Base-by-base conservation (phyloP, 2,113 vertebrate genomes). In the Xyliphius kryptos region DNA sequence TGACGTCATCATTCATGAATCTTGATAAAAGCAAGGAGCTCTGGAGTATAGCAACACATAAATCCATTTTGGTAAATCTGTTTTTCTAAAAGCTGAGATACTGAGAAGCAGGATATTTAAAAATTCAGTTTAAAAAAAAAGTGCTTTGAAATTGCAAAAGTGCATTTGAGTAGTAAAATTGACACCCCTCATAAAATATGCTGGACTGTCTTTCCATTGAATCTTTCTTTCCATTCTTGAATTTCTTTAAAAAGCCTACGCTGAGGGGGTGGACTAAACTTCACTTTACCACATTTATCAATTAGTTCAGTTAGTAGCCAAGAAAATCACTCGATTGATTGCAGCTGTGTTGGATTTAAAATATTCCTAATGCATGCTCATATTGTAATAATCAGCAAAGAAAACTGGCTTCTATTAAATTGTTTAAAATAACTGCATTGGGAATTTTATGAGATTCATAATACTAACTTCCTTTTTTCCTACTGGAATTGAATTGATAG, bases 201-300 rank as follows among this genome's bases (percentile, higher is more conserved):
- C 38, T 14, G 22, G 14, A 52, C 17, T 48, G 40, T 48, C 56
- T 62, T 43, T 36, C 46, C 55, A 63, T 32, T 59, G 36, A 58
- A 32, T 36, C 20, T 32, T 50, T 44, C n/a, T 65, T 68, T 72
- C 69, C 61, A 21, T 37, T 68, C 38, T 58, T 60, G 43, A 68
- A 22, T 61, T 41, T 63, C 20, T 49, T 32, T 38, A 48, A 50
- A 51, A 58, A 46, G n/a, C 26, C 26, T 32, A 32, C 26, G 26
- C 26, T 32, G n/a, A 46, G 14, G 40, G n/a, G n/a, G 6, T 46
- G 14, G 14, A 46, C 12, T 36, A 19, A 26, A 51, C n/a, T 49
- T 26, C 9, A 9, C 53, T 60, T 65, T 56, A 66, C 68, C 70
- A 48, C 70, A 70, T 66, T 75, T 60, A 69, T 79, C 68, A 75